A percentile compares a stretch with the other conserved stretches of the same genome.
phyloP scores from a whole-genome alignment of 2,797 vertebrate species.

The Bovichtus variegatus region DNA sequence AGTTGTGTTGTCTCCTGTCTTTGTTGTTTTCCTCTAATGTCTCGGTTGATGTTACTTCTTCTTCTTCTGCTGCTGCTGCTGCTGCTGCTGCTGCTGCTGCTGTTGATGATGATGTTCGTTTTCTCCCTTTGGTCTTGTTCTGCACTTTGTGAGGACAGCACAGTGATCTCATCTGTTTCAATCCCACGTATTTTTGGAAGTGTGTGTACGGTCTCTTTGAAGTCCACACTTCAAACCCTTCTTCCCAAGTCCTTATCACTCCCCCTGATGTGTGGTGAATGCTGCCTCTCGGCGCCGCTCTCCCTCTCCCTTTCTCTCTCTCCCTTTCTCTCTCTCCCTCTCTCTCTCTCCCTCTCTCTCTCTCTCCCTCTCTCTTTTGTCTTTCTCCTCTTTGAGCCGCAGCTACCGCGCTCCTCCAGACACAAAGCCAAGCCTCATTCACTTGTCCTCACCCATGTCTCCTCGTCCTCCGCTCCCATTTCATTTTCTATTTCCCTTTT shows the following conservation, averaged over 20 bases:
- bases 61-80: neutral
- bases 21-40: conserved; percentile 67
- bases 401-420: conserved; percentile 70
- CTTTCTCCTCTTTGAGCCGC: conserved; percentile 70
- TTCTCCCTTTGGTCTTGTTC: conserved; percentile 73
- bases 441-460: conserved; percentile 67
- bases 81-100: neutral
- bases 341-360: conserved; percentile 21
- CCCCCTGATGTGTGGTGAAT: conserved; percentile 80
- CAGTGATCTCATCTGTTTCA: conserved; percentile 79
- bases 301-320: conserved; percentile 25
- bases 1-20: conserved; percentile 58
- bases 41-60: conserved; percentile 36
- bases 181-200: conserved; percentile 79
- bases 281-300: conserved; percentile 70
- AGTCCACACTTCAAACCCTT: conserved; percentile 82
- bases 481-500: conserved; percentile 46
- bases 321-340: conserved; percentile 20
- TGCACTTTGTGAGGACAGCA: conserved; percentile 74
- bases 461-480: conserved; percentile 54
- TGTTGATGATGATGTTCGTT: conserved; percentile 70
- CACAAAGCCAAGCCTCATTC: conserved; percentile 74
- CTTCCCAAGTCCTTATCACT: conserved; percentile 81
- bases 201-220: conserved; percentile 74
- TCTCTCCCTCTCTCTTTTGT: conserved; percentile 66